phyloP scores from a whole-genome alignment of 2,797 vertebrate genomes.

The Pangasius djambal region DNA sequence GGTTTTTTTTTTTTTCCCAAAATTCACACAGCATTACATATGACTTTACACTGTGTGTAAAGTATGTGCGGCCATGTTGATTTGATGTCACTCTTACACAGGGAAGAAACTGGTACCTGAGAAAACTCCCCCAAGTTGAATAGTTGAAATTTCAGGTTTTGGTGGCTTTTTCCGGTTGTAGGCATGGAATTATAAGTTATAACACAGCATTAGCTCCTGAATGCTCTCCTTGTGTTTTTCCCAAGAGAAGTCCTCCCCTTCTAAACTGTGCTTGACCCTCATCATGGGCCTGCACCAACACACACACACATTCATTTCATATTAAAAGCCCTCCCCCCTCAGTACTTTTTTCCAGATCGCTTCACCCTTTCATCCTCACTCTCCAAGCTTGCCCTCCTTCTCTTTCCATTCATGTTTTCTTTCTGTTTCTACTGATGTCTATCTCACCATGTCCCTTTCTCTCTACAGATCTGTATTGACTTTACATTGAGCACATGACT shows the following conservation, averaged over 20 bases:
- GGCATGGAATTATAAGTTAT: background rate
- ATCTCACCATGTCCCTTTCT: background rate
- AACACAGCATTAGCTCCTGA: background rate
- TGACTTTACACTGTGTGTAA: background rate
- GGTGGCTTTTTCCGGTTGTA: background rate
- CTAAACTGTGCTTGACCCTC: constrained; percentile 50
- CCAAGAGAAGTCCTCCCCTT: constrained; percentile 18
- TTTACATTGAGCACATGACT: constrained; percentile 43
- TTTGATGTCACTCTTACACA: background rate
- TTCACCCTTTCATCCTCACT: constrained; percentile 51
- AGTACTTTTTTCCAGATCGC: constrained; percentile 48
- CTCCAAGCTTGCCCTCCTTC: constrained; percentile 32
- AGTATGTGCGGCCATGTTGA: background rate
- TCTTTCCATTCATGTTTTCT: constrained; percentile 21
- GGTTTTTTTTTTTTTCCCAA: too few species aligned
- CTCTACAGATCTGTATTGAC: constrained; percentile 47
- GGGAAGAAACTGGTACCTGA: background rate
- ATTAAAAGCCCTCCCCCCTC: constrained; percentile 50
- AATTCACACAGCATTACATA: too few species aligned
- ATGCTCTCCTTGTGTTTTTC: constrained; percentile 9
- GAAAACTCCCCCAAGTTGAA: background rate
- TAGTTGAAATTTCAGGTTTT: background rate
- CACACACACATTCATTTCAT: constrained; percentile 39
- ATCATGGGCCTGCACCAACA: constrained; percentile 5
- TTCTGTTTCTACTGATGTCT: background rate